A percentile compares a stretch with the other conserved stretches of the same genome.
Conservation (phyloP, 1,140 invertebrate genomes). For the Coptotermes formosanus region DNA sequence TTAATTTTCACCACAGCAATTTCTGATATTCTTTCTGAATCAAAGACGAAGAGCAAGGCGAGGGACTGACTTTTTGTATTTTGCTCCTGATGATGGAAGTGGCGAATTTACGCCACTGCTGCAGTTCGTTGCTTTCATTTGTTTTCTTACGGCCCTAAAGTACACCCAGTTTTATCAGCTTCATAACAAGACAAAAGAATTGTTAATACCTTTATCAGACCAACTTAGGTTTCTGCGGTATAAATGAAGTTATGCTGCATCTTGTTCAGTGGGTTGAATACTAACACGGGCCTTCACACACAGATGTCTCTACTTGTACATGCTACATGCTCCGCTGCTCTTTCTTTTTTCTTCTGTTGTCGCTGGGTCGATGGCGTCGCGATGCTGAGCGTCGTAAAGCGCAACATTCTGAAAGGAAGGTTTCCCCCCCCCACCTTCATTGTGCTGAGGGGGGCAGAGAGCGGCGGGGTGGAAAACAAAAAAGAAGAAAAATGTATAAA, state of each 20-base stretch:
- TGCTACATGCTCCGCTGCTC: slow-evolving; percentile 9
- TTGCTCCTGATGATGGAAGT: no score
- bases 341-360: not conserved
- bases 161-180: no score
- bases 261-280: not conserved
- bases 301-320: slow-evolving; percentile 15
- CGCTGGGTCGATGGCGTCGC: slow-evolving; percentile 14
- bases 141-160: no score
- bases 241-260: not conserved
- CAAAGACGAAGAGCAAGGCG: no score
- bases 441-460: not conserved
- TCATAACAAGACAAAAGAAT: no score
- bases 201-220: no score
- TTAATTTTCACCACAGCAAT: no score
- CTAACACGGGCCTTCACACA: slow-evolving; percentile 9
- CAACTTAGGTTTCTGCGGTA: not conserved
- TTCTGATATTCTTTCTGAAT: no score
- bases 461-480: not conserved
- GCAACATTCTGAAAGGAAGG: slow-evolving; percentile 2
- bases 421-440: not conserved
- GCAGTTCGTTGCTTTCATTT: no score
- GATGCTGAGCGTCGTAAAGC: slow-evolving; percentile 16
- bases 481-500: not conserved
- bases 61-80: no score
- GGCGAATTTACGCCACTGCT: no score